phyloP scores from a whole-genome alignment of 37 sponge, comb jelly and placozoan species.

The Aplysina aerophoba region DNA sequence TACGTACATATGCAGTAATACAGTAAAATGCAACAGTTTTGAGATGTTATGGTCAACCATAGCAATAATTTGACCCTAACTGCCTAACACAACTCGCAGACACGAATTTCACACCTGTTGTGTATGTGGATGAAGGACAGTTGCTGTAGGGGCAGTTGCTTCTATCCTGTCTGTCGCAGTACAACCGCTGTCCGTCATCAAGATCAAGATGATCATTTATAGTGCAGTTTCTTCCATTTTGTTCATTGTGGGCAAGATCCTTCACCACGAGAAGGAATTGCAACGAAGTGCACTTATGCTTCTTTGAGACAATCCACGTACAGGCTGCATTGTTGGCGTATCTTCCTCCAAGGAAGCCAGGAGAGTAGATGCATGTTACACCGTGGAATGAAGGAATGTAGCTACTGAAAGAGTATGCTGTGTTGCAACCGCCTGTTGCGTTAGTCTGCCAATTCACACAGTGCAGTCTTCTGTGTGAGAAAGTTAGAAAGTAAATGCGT shows the following conservation, averaged over 20 bases:
- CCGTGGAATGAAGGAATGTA: too few relatives aligned
- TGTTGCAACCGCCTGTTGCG: too few relatives aligned
- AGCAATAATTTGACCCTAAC: too few relatives aligned
- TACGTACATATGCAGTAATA: neutral
- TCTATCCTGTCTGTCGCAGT: neutral
- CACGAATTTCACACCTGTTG: neutral
- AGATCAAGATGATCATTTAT: slow-evolving; percentile 5
- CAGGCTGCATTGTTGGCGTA: neutral
- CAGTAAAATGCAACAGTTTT: too few relatives aligned
- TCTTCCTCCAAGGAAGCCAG: neutral
- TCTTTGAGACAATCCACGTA: neutral
- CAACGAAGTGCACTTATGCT: neutral
- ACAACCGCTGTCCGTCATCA: neutral
- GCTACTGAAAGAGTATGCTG: too few relatives aligned
- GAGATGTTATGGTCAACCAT: too few relatives aligned
- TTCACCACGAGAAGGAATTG: neutral
- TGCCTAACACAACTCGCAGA: too few relatives aligned
- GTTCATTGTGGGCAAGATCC: neutral
- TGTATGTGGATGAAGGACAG: neutral
- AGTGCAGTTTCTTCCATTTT: neutral
- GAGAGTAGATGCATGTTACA: neutral
- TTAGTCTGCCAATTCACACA: too few relatives aligned
- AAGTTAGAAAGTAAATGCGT: too few relatives aligned
- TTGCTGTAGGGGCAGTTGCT: neutral
- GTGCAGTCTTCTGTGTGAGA: too few relatives aligned